These are phyloP conservation scores for Thyatira batis DNA, from an alignment of 2,888 invertebrate genomes.

Conservation along the genomic window DNA sequence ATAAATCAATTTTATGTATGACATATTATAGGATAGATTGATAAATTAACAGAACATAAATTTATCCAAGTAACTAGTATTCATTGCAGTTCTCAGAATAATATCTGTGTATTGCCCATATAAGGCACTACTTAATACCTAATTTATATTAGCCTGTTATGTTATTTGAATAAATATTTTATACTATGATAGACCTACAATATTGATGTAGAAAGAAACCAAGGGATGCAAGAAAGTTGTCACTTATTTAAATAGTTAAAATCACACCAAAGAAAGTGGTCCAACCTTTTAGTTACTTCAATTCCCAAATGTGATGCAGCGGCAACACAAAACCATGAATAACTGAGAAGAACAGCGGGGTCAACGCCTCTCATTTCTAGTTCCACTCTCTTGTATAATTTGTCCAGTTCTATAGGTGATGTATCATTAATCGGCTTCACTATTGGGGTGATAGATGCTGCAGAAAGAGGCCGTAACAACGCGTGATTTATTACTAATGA, in stretches of 20 bases:
- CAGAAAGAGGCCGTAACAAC: conserved; percentile 43
- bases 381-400: conserved; percentile 91
- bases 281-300: conserved; percentile 87
- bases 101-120: too few species aligned
- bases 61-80: too few species aligned
- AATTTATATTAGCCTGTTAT: too few species aligned
- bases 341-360: conserved; percentile 93
- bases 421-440: conserved; percentile 44
- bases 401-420: conserved; percentile 82
- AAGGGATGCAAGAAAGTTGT: too few species aligned
- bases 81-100: too few species aligned
- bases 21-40: not conserved
- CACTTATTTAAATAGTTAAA: too few species aligned
- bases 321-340: conserved; percentile 90
- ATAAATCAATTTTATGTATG: conserved; percentile 7
- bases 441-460: conserved; percentile 38
- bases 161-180: too few species aligned
- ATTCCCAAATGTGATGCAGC: conserved; percentile 92
- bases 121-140: too few species aligned
- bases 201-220: too few species aligned
- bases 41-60: conserved; percentile 34
- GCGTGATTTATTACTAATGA: conserved; percentile 34
- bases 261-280: too few species aligned
- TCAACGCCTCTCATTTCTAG: conserved; percentile 95
- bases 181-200: too few species aligned